Base-by-base conservation (phyloP, 2,113 vertebrate species). In the Oncorhynchus gorbuscha region DNA sequence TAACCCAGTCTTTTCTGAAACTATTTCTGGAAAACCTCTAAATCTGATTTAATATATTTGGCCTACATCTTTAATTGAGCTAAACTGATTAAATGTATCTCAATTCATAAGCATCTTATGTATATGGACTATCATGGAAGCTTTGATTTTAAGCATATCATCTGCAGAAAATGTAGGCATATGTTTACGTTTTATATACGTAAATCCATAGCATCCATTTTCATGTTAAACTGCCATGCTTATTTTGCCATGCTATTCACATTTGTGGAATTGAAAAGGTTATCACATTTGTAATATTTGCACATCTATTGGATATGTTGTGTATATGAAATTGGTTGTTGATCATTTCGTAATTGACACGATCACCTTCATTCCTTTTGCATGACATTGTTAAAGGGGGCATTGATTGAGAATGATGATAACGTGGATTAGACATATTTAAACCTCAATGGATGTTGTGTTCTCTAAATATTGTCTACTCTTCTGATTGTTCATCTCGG, bases 121-220 rank as follows among this genome's bases (percentile, higher is more conserved):
- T 9, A 62, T 62, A 62, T 62, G 20, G 55, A 18, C 13, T 58
- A 1, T 20, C 55, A 58, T 58, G 55, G 18, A 5, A 9, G 59
- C n/a, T 22, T 62, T 24, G 59, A 62, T 62, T n/a, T 4, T 55
- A 55, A 55, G 51, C 51, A 55, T 5, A 16, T 55, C 14, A n/a
- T 62, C 59, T 62, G 71, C 82, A 85, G 82, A 78, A 83, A 76
- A 79, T 87, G 85, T 90, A 89, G 90, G 88, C 49, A 62, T 76
- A 78, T 82, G 70, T 82, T 87, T 87, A 80, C 77, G 79, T 66
- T 84, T 79, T 84, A 66, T 83, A 81, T 85, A 69, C 70, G 79
- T 82, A 85, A 71, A 72, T 68, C 86, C 90, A 92, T 91, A 58
- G 84, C 88, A 88, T 87, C 86, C 90, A 90, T 90, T 83, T 55